Conservation (phyloP, 64 coral and sea anemone species). For the Dendrophyllia cribrosa region DNA sequence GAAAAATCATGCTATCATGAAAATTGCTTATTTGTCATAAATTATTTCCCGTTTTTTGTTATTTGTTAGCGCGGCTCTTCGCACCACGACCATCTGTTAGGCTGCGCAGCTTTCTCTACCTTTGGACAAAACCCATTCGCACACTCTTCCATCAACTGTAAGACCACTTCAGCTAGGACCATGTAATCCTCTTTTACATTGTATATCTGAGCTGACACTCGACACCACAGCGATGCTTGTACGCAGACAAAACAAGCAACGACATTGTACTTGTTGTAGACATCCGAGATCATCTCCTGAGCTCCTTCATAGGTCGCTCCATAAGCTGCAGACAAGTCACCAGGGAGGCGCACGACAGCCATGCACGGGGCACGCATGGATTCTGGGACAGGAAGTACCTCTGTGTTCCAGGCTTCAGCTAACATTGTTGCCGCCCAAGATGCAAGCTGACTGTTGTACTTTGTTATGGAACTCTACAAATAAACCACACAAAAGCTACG, state of each 20-base stretch:
- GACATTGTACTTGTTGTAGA: constrained; percentile 68
- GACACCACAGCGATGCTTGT: constrained; percentile 89
- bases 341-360: constrained; percentile 79
- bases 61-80: background rate
- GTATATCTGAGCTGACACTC: constrained; percentile 79
- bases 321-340: constrained; percentile 57
- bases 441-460: constrained; percentile 68
- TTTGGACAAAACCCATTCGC: constrained; percentile 43
- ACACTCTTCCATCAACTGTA: constrained; percentile 35
- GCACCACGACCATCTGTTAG: constrained; percentile 49
- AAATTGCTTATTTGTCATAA: too few species aligned
- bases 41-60: too few species aligned
- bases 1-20: too few species aligned
- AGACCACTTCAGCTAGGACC: constrained; percentile 60
- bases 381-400: constrained; percentile 69
- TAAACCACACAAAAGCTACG: background rate
- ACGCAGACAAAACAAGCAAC: constrained; percentile 58
- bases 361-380: constrained; percentile 87
- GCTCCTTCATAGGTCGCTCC: constrained; percentile 44
- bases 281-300: constrained; percentile 28
- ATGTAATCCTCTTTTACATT: constrained; percentile 76
- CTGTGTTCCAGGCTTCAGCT: constrained; percentile 80
- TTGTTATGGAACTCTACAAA: constrained; percentile 56
- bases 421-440: constrained; percentile 82
- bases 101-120: constrained; percentile 16